phyloP scores from a whole-genome alignment of 2,113 vertebrate species.

The Ptyas mucosa region DNA sequence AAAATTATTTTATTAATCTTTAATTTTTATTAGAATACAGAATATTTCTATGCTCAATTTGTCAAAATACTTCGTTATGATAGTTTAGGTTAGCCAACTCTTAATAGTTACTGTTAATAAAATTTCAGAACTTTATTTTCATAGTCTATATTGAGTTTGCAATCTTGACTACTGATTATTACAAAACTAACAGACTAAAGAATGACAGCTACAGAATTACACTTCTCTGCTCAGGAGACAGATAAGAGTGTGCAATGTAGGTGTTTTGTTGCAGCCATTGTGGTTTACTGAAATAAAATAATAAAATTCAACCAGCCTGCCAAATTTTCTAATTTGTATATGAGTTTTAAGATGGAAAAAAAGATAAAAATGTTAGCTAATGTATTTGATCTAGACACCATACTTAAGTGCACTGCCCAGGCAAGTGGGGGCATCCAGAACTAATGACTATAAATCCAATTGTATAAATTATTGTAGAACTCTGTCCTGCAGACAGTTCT shows the following conservation, averaged over 20 bases:
- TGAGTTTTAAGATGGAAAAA: constrained; percentile 18
- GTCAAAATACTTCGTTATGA: constrained; percentile 44
- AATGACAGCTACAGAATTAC: background rate
- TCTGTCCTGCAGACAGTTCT: background rate
- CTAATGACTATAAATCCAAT: constrained; percentile 20
- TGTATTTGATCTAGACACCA: background rate
- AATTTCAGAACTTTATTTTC: constrained; percentile 26
- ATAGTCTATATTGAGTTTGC: constrained; percentile 16
- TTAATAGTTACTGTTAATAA: constrained; percentile 2
- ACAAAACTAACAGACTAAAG: background rate
- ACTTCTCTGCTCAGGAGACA: constrained; percentile 37
- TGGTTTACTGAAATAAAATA: constrained; percentile 17
- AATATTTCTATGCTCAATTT: constrained; percentile 53
- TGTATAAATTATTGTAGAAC: constrained; percentile 23
- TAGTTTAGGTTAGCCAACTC: constrained; percentile 29
- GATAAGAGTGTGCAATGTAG: constrained; percentile 44
- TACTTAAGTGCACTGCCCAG: background rate
- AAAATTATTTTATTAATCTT: constrained; percentile 71
- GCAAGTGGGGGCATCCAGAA: background rate
- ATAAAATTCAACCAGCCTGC: constrained; percentile 29
- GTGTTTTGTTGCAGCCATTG: constrained; percentile 15
- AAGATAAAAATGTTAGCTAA: constrained; percentile 27
- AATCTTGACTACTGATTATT: background rate
- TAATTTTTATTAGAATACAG: constrained; percentile 67
- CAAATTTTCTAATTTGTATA: constrained; percentile 11